Evolutionary conservation across 2,113 vertebrate genomes (phyloP).

Genomic region (Columba livia): DNA sequence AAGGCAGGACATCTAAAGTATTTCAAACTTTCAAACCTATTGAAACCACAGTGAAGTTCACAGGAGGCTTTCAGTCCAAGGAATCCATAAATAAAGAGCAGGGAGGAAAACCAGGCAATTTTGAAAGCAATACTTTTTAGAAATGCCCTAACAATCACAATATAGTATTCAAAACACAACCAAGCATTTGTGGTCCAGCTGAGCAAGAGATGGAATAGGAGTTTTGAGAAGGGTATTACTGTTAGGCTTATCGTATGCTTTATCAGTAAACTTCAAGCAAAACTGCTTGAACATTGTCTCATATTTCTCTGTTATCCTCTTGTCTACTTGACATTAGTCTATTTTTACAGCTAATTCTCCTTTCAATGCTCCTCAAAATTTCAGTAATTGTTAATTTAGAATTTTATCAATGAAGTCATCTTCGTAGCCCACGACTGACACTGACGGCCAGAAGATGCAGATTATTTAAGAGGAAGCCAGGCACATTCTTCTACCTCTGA

Average conservation of each 20-base stretch:
- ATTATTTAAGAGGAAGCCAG: neutral
- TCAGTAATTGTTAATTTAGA: neutral
- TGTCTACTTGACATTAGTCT: neutral
- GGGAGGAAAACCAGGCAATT: neutral
- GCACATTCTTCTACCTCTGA: neutral
- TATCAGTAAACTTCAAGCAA: neutral
- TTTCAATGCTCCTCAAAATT: neutral
- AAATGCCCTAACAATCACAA: neutral
- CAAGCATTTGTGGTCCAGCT: neutral
- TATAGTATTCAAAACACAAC: neutral
- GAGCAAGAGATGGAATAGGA: neutral
- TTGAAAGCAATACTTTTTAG: neutral
- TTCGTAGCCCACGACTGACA: neutral
- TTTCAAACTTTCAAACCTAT: neutral
- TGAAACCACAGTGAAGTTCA: neutral
- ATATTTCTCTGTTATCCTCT: neutral
- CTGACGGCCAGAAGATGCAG: neutral
- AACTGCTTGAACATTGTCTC: neutral
- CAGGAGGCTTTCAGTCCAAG: neutral
- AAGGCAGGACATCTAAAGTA: neutral
- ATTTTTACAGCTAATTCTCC: neutral
- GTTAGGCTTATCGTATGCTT: neutral
- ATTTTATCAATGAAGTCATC: neutral
- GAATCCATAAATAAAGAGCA: neutral
- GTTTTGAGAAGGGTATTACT: neutral